Percentiles rank a stretch among this genome's conserved stretches.
phyloP scores from a whole-genome alignment of 2,113 vertebrate genomes.

The Carettochelys insculpta region DNA sequence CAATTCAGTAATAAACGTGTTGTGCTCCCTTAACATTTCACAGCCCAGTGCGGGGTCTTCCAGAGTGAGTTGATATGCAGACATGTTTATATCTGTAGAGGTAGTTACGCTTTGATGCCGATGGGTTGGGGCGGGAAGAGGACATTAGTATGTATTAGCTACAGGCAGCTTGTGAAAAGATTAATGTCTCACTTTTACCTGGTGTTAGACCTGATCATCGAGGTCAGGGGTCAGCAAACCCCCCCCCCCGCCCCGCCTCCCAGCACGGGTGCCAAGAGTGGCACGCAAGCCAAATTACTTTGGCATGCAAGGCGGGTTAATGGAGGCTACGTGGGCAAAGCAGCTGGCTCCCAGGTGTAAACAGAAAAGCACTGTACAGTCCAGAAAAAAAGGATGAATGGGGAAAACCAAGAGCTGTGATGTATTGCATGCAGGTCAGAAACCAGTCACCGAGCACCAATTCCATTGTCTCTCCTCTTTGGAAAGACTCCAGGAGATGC shows the following conservation, averaged over 20 bases:
- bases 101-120: background rate
- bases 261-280: too few species aligned
- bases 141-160: background rate
- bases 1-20: background rate
- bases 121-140: background rate
- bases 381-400: background rate
- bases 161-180: background rate
- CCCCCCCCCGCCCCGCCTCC: too few species aligned
- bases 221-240: too few species aligned
- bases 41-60: background rate
- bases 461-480: background rate
- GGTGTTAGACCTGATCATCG: background rate
- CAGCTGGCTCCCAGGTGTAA: background rate
- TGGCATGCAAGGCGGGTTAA: too few species aligned
- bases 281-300: too few species aligned
- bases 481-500: accelerated
- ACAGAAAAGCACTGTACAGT: background rate
- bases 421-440: background rate
- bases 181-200: background rate
- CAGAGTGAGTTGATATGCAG: background rate
- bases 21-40: background rate
- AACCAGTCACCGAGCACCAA: background rate
- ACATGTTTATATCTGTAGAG: background rate
- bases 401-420: background rate
- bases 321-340: background rate